Percentiles rank a stretch among this genome's conserved stretches.
phyloP scores from a whole-genome alignment of 2,113 vertebrate genomes.

The Pionites leucogaster region DNA sequence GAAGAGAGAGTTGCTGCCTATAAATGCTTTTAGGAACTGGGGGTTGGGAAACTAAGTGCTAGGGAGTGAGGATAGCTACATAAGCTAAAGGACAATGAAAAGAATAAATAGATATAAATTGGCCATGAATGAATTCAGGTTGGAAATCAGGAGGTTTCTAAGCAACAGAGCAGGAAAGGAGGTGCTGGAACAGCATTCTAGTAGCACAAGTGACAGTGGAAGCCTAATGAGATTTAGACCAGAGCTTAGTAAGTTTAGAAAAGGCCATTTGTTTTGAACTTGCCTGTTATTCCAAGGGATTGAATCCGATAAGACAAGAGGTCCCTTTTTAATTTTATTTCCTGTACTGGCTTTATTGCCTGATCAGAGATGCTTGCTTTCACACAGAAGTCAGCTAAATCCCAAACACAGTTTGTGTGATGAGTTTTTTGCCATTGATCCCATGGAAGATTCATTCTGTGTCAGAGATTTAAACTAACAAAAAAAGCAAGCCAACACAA shows the following conservation, averaged over 20 bases:
- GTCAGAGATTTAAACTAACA: not conserved
- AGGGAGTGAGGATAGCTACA: slow-evolving; percentile 20
- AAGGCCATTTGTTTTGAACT: slow-evolving; percentile 50
- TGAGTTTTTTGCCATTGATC: not conserved
- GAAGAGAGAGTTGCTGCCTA: slow-evolving; percentile 53
- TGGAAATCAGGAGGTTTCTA: slow-evolving; percentile 66
- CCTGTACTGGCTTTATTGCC: not conserved
- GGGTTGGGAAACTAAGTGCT: slow-evolving; percentile 43
- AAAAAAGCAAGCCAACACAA: not conserved
- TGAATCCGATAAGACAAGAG: slow-evolving; percentile 32
- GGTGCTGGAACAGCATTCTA: slow-evolving; percentile 44
- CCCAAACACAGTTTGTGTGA: not conserved
- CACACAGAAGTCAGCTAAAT: not conserved
- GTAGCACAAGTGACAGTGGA: not conserved
- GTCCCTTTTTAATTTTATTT: slow-evolving; percentile 11
- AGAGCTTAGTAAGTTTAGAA: slow-evolving; percentile 51
- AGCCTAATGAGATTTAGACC: slow-evolving; percentile 56
- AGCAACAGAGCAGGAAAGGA: slow-evolving; percentile 49
- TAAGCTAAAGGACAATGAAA: slow-evolving; percentile 53
- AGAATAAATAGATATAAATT: slow-evolving; percentile 70
- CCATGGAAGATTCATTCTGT: not conserved
- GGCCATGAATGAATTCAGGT: slow-evolving; percentile 57
- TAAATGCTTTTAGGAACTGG: slow-evolving; percentile 45
- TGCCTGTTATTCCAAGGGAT: slow-evolving; percentile 33
- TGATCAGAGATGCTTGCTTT: not conserved